Evolutionary conservation across 2,797 vertebrate species (phyloP).

Genomic region (Halcyon chelicuti): DNA sequence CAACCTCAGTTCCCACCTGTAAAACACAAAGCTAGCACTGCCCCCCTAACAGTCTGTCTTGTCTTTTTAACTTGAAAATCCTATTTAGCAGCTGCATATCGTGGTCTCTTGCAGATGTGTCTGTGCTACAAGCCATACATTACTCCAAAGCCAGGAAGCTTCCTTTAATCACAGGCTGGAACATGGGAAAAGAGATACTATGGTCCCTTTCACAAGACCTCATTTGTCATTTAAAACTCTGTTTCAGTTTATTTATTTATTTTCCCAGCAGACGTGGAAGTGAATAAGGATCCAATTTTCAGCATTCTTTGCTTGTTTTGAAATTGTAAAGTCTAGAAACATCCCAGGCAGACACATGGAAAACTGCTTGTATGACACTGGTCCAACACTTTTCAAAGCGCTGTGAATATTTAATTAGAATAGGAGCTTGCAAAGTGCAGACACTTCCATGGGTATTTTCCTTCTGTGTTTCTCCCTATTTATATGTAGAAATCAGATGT

Average conservation of each 20-base stretch:
- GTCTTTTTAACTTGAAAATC: neutral
- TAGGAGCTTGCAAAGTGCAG: neutral
- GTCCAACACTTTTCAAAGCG: neutral
- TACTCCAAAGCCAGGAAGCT: neutral
- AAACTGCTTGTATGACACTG: neutral
- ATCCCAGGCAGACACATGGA: neutral
- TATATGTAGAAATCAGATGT: neutral
- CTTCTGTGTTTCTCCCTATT: neutral
- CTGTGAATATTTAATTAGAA: conserved; percentile 1
- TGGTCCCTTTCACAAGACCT: neutral
- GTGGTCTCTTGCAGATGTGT: neutral
- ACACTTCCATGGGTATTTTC: neutral
- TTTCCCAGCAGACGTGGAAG: neutral
- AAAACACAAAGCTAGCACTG: neutral
- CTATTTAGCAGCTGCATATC: neutral
- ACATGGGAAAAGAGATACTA: neutral
- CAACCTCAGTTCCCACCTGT: neutral
- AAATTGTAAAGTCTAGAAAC: neutral
- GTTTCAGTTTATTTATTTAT: neutral
- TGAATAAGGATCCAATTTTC: neutral
- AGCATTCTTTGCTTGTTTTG: neutral
- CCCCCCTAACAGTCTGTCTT: neutral
- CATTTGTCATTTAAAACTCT: neutral
- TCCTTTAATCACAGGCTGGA: neutral
- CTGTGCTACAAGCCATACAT: neutral